Percentiles rank a stretch among this genome's conserved stretches.
Evolutionary conservation across 2,888 invertebrate species (phyloP).

Genomic region (Sthenelais limicola): DNA sequence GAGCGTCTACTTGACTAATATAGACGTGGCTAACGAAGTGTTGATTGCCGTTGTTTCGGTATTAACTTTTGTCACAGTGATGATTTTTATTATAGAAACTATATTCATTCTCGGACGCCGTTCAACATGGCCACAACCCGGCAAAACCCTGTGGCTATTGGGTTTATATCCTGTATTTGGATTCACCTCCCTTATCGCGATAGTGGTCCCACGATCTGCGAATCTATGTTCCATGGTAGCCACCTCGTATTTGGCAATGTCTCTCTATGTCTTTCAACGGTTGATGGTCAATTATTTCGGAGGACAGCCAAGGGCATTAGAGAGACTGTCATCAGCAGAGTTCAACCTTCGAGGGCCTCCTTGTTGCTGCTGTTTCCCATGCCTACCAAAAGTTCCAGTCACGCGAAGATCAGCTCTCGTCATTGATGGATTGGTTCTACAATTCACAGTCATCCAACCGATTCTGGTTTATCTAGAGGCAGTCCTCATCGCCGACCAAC

Average conservation of each 20-base stretch:
- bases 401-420: neutral
- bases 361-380: slow-evolving; percentile 36
- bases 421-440: neutral
- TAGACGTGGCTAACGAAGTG: no score
- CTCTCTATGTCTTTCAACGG: slow-evolving; percentile 4
- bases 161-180: slow-evolving; percentile 14
- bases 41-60: no score
- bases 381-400: slow-evolving; percentile 20
- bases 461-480: slow-evolving; percentile 7
- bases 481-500: slow-evolving; percentile 16
- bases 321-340: neutral
- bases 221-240: slow-evolving; percentile 9
- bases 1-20: no score
- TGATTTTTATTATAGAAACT: neutral
- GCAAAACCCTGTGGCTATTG: slow-evolving; percentile 16
- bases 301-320: neutral
- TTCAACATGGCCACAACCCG: slow-evolving; percentile 10
- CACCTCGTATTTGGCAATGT: slow-evolving; percentile 7
- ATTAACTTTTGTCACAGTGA: slow-evolving; percentile 3
- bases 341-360: slow-evolving; percentile 1
- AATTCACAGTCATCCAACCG: slow-evolving; percentile 17
- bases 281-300: slow-evolving; percentile 28
- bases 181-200: slow-evolving; percentile 8
- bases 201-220: slow-evolving; percentile 8
- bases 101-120: slow-evolving; percentile 11